Conservation (phyloP, 2,888 invertebrate species). For the Copidosoma aretas region DNA sequence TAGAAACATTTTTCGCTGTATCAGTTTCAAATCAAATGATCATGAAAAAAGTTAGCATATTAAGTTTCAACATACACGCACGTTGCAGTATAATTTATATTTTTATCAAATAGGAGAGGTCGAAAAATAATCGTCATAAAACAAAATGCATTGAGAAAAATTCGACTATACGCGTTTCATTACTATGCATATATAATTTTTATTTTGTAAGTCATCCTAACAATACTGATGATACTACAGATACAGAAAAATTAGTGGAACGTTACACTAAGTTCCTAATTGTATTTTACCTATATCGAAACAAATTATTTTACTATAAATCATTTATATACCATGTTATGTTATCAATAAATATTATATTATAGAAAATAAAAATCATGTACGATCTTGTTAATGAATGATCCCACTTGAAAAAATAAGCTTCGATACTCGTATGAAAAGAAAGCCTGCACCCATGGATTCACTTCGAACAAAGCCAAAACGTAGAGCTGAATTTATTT, state of each 20-base stretch:
- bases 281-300: slow-evolving; percentile 17
- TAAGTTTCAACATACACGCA: too few species aligned
- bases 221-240: neutral
- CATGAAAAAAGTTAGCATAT: neutral
- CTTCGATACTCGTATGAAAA: slow-evolving; percentile 5
- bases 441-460: neutral
- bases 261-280: slow-evolving; percentile 17
- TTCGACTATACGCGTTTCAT: slow-evolving; percentile 10
- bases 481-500: neutral
- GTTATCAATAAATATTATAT: slow-evolving; percentile 15
- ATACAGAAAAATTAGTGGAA: slow-evolving; percentile 19
- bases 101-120: slow-evolving; percentile 13
- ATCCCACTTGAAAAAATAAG: slow-evolving; percentile 19
- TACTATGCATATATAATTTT: slow-evolving; percentile 17
- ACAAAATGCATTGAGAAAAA: neutral
- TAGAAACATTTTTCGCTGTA: neutral
- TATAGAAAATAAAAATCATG: slow-evolving; percentile 22
- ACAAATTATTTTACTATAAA: slow-evolving; percentile 26
- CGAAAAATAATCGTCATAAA: slow-evolving; percentile 8
- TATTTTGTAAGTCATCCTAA: slow-evolving; percentile 23
- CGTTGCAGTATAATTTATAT: neutral
- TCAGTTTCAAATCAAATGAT: too few species aligned
- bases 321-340: slow-evolving; percentile 17
- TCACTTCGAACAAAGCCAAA: too few species aligned
- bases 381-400: slow-evolving; percentile 13